Conservation (phyloP, 2,888 invertebrate species). For the Thereva unica region DNA sequence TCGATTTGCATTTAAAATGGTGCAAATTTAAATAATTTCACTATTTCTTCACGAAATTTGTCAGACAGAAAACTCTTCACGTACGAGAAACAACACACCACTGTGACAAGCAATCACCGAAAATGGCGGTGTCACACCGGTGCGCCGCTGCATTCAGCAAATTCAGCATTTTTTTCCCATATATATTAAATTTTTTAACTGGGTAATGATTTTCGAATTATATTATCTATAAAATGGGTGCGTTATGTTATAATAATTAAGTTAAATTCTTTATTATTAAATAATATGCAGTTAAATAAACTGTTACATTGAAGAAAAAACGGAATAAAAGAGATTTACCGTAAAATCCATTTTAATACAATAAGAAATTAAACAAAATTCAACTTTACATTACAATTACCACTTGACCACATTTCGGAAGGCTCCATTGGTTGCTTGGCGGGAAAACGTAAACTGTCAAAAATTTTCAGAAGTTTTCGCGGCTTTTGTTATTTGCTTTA, state of each 20-base stretch:
- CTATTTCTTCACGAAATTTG: constrained; percentile 14
- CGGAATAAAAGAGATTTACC: neutral
- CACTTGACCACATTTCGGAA: too few species aligned
- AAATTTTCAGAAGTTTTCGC: too few species aligned
- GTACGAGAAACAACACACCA: constrained; percentile 32
- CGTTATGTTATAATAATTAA: too few species aligned
- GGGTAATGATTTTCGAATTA: constrained; percentile 15
- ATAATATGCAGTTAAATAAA: too few species aligned
- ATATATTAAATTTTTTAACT: neutral
- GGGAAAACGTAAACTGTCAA: too few species aligned
- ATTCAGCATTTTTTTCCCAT: neutral
- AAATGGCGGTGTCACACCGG: constrained; percentile 36
- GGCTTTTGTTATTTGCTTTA: too few species aligned
- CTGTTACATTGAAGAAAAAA: neutral
- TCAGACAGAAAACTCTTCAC: constrained; percentile 12
- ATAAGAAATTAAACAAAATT: too few species aligned
- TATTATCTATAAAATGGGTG: too few species aligned
- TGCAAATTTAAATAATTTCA: constrained; percentile 5
- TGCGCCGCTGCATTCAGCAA: constrained; percentile 30
- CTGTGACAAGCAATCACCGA: constrained; percentile 34
- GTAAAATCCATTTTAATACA: too few species aligned
- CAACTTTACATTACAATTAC: too few species aligned
- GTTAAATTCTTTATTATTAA: too few species aligned
- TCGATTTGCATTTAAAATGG: constrained; percentile 28
- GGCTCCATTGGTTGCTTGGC: too few species aligned